These are phyloP conservation scores for Montipora capitata DNA, from an alignment of 92 coral and sea anemone genomes.

Conservation along the genomic window DNA sequence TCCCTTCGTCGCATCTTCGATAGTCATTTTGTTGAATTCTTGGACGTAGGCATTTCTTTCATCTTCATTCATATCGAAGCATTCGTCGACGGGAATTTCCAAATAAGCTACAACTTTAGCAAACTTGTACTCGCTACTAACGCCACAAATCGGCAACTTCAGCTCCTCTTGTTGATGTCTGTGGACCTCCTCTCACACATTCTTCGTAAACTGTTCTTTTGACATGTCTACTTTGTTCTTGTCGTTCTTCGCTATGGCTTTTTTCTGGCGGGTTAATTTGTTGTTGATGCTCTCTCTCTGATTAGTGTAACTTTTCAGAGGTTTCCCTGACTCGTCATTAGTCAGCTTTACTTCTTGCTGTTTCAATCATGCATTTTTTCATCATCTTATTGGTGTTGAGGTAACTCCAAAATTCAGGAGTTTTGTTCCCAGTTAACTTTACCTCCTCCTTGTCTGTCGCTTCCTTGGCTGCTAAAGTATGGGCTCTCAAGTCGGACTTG, in stretches of 20 bases:
- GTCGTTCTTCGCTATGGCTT: conserved; percentile 50
- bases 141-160: conserved; percentile 42
- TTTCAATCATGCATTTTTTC: conserved; percentile 27
- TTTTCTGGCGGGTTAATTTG: conserved; percentile 63
- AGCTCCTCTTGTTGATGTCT: conserved; percentile 42
- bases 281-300: conserved; percentile 70
- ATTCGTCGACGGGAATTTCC: conserved; percentile 25
- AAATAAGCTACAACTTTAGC: conserved; percentile 35
- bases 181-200: conserved; percentile 62
- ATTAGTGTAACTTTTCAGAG: conserved; percentile 49
- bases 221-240: conserved; percentile 53
- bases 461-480: conserved; percentile 18
- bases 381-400: conserved; percentile 18
- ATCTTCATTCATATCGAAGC: conserved; percentile 53
- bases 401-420: conserved; percentile 48
- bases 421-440: neutral
- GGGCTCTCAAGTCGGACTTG: conserved; percentile 47
- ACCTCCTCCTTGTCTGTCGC: conserved; percentile 38
- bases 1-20: conserved; percentile 23
- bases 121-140: conserved; percentile 54
- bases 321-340: conserved; percentile 27
- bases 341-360: conserved; percentile 48
- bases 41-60: conserved; percentile 17
- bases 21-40: conserved; percentile 35
- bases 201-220: conserved; percentile 50